phyloP scores from a whole-genome alignment of 2,113 vertebrate species.

The Bufo bufo region DNA sequence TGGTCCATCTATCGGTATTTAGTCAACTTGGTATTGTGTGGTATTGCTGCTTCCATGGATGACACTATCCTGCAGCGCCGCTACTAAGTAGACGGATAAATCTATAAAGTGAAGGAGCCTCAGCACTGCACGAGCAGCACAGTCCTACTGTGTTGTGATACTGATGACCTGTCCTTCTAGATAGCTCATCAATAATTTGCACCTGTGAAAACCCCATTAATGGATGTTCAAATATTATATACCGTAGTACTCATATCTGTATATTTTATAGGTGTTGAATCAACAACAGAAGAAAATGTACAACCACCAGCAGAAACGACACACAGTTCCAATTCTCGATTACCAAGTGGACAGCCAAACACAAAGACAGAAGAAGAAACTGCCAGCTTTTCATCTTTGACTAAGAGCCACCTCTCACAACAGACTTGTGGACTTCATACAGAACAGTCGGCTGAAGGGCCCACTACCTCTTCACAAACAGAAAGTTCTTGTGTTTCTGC shows the following conservation, averaged over 20 bases:
- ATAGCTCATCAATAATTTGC: too few relatives aligned
- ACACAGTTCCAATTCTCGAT: background rate
- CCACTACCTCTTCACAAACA: conserved; percentile 11
- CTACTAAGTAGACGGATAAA: too few relatives aligned
- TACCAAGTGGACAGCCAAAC: background rate
- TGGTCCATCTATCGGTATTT: too few relatives aligned
- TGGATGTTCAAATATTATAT: background rate
- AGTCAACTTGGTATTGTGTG: too few relatives aligned
- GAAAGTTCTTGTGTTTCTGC: background rate
- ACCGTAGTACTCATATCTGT: background rate
- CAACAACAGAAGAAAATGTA: conserved; percentile 1
- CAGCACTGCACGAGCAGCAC: too few relatives aligned
- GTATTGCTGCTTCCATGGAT: too few relatives aligned
- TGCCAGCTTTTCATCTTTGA: background rate
- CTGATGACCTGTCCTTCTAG: too few relatives aligned
- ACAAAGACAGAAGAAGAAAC: conserved; percentile 26
- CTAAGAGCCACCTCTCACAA: background rate
- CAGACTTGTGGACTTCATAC: conserved; percentile 34
- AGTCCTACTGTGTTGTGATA: too few relatives aligned
- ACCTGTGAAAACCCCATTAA: too few relatives aligned
- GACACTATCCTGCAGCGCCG: too few relatives aligned
- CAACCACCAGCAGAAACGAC: background rate
- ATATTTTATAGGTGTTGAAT: conserved; percentile 6
- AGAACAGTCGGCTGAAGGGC: background rate
- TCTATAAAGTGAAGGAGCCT: too few relatives aligned